Evolutionary conservation across 2,113 vertebrate species (phyloP), one percentile per base, ranked within the genome.

Genomic region (Platysternon megacephalum): DNA sequence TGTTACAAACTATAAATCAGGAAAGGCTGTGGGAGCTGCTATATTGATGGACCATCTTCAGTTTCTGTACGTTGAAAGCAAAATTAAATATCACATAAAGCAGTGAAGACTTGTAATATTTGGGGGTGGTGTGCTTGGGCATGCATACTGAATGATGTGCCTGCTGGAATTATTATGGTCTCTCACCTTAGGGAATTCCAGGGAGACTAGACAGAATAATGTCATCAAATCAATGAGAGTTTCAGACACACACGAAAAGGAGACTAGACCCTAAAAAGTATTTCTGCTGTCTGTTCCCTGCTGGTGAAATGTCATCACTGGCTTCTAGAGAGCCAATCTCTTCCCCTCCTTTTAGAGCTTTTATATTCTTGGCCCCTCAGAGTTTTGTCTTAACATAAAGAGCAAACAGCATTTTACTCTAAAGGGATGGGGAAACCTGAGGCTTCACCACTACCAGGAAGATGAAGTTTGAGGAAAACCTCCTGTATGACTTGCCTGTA

Each of bases 291-390:
- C 39, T 49, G 9, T 4, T 44, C 55, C 56, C 42, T 94, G 3
- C 0, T 72, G 19, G 13, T 58, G 76, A 91, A 96, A 91, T 39
- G 0, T 61, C 29, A 29, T 58, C 86, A 13, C 86, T 26, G 46
- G 42, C 39, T 78, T 46, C 42, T 46, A 72, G 24, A 42, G 42
- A 44, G 22, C 74, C 42, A 76, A 95, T 85, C 91, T 74, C 42
- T 85, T 94, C 86, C 79, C 46, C 39, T 76, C 74, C 89, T 94
- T 86, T 82, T 90, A 93, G 80, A 94, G 42, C 68, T 89, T 95
- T 91, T 0, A 3, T 90, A 86, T 96, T 90, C 84, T 24, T 7
- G 17, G 82, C 86, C 53, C 86, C 65, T 48, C 10, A 80, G 58
- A 85, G 7, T 81, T 19, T 4, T 29, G 14, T 2, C 2, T 90